Evolutionary conservation across 2,888 invertebrate species (phyloP).

Genomic region (Crioceris asparagi): DNA sequence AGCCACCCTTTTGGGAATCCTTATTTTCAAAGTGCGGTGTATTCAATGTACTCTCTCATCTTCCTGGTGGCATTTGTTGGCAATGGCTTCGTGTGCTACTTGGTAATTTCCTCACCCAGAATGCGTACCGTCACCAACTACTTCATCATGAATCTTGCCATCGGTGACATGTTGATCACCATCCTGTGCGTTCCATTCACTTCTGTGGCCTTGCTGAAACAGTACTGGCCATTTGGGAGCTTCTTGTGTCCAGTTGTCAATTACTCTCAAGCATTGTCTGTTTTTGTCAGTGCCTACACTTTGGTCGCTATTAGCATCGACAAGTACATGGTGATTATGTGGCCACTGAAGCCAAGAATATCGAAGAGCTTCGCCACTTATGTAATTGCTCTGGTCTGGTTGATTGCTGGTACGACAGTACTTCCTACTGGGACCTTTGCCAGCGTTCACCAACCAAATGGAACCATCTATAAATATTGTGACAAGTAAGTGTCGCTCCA

Average conservation of each 20-base stretch:
- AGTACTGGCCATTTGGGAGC: slow-evolving; percentile 82
- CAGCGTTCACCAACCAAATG: slow-evolving; percentile 47
- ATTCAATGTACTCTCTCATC: slow-evolving; percentile 59
- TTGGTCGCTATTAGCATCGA: slow-evolving; percentile 84
- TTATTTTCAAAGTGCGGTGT: slow-evolving; percentile 55
- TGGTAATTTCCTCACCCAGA: slow-evolving; percentile 69
- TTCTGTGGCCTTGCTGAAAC: slow-evolving; percentile 67
- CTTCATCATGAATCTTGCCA: slow-evolving; percentile 80
- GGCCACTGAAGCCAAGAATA: slow-evolving; percentile 72
- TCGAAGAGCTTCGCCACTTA: slow-evolving; percentile 60
- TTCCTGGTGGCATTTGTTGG: slow-evolving; percentile 62
- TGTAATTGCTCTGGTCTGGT: slow-evolving; percentile 63
- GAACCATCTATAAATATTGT: slow-evolving; percentile 50
- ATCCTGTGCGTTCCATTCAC: slow-evolving; percentile 86
- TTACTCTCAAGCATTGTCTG: slow-evolving; percentile 72
- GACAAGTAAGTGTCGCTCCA: slow-evolving; percentile 59
- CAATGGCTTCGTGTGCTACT: slow-evolving; percentile 75
- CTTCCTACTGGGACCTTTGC: slow-evolving; percentile 75
- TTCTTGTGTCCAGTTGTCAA: slow-evolving; percentile 74
- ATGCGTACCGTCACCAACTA: slow-evolving; percentile 91
- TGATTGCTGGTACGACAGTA: slow-evolving; percentile 65
- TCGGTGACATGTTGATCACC: slow-evolving; percentile 85
- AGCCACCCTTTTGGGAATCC: slow-evolving; percentile 21
- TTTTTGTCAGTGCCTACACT: slow-evolving; percentile 80
- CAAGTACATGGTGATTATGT: slow-evolving; percentile 82